Conservation (phyloP, 2,113 vertebrate genomes). For the Myanophis thanlyinensis region DNA sequence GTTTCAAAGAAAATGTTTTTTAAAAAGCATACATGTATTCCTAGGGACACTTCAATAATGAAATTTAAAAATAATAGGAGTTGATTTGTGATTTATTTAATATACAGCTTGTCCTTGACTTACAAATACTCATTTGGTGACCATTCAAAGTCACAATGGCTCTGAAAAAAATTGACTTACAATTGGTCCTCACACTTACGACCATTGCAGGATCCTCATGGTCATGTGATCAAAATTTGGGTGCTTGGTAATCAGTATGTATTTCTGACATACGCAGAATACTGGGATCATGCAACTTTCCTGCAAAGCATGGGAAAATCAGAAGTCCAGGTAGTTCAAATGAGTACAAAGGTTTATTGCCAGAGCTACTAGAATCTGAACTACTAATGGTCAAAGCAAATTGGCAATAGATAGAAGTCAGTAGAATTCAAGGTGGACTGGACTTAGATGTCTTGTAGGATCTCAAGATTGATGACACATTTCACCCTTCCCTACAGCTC, state of each 20-base stretch:
- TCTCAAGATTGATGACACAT: neutral
- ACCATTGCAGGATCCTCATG: neutral
- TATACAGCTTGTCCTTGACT: neutral
- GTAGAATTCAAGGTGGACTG: neutral
- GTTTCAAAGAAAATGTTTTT: neutral
- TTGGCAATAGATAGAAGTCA: neutral
- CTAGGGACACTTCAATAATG: neutral
- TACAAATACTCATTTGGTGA: too few relatives aligned
- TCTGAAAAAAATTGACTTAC: neutral
- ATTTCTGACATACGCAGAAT: neutral
- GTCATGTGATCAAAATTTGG: neutral
- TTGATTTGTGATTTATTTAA: neutral
- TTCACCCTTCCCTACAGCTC: neutral
- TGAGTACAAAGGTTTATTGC: neutral
- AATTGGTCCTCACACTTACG: neutral
- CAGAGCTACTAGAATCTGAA: neutral
- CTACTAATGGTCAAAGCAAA: neutral
- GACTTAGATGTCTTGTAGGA: neutral
- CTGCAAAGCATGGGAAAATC: neutral
- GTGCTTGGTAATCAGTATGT: neutral
- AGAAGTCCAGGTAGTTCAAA: neutral
- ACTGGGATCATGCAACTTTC: neutral
- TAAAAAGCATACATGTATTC: neutral
- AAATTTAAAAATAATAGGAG: neutral
- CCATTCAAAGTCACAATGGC: neutral